Percentiles rank a stretch among this genome's conserved stretches.
Conservation (phyloP, 2,797 vertebrate genomes). For the Enteromius afrohamiltoni region DNA sequence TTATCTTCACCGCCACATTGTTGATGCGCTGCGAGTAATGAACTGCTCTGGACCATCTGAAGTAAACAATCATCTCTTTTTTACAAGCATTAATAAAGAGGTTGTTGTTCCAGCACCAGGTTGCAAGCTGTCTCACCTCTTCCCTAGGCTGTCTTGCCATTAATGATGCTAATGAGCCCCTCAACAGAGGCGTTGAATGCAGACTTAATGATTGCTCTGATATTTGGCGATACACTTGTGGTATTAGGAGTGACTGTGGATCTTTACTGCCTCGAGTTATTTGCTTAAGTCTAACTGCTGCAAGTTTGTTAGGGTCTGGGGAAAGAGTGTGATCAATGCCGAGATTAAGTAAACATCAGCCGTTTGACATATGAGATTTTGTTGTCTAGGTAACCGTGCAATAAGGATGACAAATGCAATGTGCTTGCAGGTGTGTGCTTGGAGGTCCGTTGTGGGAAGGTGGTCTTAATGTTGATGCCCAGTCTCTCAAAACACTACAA, state of each 20-base stretch:
- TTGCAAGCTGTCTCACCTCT: constrained; percentile 18
- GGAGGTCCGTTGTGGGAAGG: neutral
- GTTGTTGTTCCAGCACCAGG: constrained; percentile 15
- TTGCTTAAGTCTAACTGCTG: neutral
- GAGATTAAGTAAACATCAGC: neutral
- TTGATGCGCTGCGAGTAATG: neutral
- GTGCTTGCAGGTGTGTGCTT: neutral
- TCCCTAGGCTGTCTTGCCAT: neutral
- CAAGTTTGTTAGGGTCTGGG: constrained; percentile 3
- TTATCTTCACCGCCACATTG: constrained; percentile 21
- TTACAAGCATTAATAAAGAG: constrained; percentile 8
- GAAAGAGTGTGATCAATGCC: constrained; percentile 3
- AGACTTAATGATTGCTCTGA: constrained; percentile 13
- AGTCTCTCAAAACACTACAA: neutral
- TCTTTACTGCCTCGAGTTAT: neutral
- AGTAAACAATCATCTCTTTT: constrained; percentile 14
- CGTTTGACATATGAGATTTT: neutral
- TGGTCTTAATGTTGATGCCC: neutral
- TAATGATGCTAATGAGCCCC: constrained; percentile 16
- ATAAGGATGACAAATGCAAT: constrained; percentile 1
- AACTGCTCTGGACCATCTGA: neutral
- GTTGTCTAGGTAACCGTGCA: constrained; percentile 21
- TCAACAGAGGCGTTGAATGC: neutral
- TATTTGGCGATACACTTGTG: neutral
- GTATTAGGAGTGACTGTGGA: constrained; percentile 7